Base-by-base conservation (phyloP, 92 coral and sea anemone genomes). In the Bergia puertoricense region DNA sequence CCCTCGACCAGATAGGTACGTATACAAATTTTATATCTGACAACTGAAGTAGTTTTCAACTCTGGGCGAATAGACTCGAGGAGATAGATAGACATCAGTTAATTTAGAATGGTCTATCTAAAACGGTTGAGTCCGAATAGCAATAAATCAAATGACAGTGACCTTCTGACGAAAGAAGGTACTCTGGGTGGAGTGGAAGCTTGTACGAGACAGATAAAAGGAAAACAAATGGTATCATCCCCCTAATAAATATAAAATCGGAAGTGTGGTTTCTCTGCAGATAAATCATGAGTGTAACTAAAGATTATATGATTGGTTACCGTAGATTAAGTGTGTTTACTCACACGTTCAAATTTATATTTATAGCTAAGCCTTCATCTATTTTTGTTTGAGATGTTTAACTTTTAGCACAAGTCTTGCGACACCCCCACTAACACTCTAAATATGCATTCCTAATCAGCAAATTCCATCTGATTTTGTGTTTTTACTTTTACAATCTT, bases 211-310 rank as follows among this genome's bases (percentile, higher is more conserved):
- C 77, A 84, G 87, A 84, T 84, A 84, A 84, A 71, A 48, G 51
- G 14, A 84, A 30, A 44, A 11, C 38, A 44, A 30, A 84, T 41
- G 78, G 85, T 84, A 9, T 73, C 87, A 15, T 39, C 11, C 30
- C 56, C 1, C 14, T 69, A 84, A 69, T 23, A 46, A 45, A 69
- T 44, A 36, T n/a, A 46, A 46, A 8, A 44, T 84, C 87, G 87
- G 87, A 84, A 84, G 46, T 84, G 87, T 71, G 79, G 79, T 71
- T 71, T 84, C 44, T 71, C 77, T 72, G 78, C 77, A 68, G 87
- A 84, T 84, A 84, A 84, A 84, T 69, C 86, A 6, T 73, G 62
- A 73, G 78, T 48, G 79, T 36, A 69, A 84, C 65, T 54, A 40
- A 72, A 37, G 65, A 80, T 22, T 54, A 79, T 5, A 5, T 80